These are phyloP conservation scores for Tupaia chinensis DNA, from an alignment of 2,113 vertebrate species.

Conservation along the genomic window DNA sequence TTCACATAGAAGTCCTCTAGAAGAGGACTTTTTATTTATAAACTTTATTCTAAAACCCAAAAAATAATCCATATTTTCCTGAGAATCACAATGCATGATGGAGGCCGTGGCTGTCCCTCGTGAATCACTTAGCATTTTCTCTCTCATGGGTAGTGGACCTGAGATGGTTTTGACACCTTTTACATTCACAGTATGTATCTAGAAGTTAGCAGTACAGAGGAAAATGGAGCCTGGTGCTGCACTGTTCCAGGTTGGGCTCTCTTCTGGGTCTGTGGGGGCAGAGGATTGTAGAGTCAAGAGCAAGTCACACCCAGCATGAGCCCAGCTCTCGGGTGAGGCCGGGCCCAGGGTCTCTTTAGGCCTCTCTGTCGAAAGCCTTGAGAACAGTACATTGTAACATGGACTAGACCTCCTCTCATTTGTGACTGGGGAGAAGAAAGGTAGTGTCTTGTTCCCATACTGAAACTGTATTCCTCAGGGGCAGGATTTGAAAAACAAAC, in stretches of 20 bases:
- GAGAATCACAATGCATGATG: conserved; percentile 78
- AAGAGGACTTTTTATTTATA: conserved; percentile 87
- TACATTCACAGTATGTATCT: conserved; percentile 75
- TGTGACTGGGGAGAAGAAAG: background rate
- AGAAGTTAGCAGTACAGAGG: background rate
- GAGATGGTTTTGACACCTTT: conserved; percentile 77
- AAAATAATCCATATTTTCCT: conserved; percentile 74
- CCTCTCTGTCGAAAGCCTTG: background rate
- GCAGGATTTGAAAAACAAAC: conserved; percentile 78
- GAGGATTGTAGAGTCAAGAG: background rate
- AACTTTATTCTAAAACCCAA: conserved; percentile 83
- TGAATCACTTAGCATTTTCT: conserved; percentile 71
- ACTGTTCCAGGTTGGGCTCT: background rate
- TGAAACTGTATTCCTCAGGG: conserved; percentile 50
- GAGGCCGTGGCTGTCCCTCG: conserved; percentile 73
- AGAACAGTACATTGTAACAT: background rate
- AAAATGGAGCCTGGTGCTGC: background rate
- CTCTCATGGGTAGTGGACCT: conserved; percentile 71
- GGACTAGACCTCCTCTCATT: background rate
- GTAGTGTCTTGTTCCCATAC: conserved; percentile 40
- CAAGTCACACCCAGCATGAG: background rate
- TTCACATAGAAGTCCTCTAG: conserved; percentile 79
- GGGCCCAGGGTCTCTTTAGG: background rate
- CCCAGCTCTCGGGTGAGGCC: background rate
- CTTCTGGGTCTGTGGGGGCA: background rate